phyloP scores from a whole-genome alignment of 2,113 vertebrate species.

The Corydoras maculifer region DNA sequence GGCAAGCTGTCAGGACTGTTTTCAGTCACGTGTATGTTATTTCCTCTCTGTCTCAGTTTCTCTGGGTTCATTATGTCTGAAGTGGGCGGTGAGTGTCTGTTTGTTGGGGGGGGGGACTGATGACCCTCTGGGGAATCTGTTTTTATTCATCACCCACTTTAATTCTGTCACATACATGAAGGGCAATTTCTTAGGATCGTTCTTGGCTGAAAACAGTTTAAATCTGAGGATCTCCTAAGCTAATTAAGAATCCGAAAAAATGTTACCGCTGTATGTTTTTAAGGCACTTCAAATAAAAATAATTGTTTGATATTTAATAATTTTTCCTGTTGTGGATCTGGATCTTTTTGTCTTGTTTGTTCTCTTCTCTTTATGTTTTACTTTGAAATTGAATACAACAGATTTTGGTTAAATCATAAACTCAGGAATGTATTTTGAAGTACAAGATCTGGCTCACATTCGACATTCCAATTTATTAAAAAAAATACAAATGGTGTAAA shows the following conservation, averaged over 20 bases:
- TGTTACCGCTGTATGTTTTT: no score
- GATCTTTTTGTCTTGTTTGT: background rate
- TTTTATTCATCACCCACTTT: background rate
- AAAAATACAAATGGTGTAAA: no score
- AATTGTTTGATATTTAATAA: background rate
- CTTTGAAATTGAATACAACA: no score
- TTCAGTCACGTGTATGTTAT: constrained; percentile 1
- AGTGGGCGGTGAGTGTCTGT: background rate
- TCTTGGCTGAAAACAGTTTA: background rate
- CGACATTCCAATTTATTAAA: no score
- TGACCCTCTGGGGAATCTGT: background rate
- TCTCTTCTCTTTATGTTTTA: background rate
- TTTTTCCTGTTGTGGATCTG: constrained; percentile 6
- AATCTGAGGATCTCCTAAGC: background rate
- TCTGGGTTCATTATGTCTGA: constrained; percentile 2
- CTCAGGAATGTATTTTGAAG: no score
- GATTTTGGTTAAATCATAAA: no score
- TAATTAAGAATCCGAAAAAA: background rate
- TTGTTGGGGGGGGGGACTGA: background rate
- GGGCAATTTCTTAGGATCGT: background rate
- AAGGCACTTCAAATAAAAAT: no score
- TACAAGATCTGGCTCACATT: no score
- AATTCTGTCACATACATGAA: background rate
- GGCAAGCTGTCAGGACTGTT: background rate
- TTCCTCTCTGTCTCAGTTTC: background rate